These are phyloP conservation scores for Hetaerina americana DNA, from an alignment of 1,140 invertebrate genomes.

Conservation along the genomic window DNA sequence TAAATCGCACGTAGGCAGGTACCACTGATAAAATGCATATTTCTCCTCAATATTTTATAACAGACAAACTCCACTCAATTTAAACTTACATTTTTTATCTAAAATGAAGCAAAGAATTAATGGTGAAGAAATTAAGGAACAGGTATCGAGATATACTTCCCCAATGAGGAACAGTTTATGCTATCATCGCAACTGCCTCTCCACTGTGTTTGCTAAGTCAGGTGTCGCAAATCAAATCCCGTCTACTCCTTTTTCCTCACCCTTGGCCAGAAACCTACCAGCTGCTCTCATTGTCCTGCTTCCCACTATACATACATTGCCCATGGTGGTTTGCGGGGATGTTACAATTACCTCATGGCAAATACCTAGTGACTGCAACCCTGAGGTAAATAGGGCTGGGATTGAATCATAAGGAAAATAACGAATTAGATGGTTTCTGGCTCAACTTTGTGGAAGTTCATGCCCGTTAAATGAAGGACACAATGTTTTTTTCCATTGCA, in stretches of 20 bases:
- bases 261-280: not conserved
- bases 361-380: not conserved
- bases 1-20: too few relatives aligned
- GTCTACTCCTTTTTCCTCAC: not conserved
- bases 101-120: not conserved
- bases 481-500: too few relatives aligned
- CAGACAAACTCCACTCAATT: not conserved
- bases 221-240: not conserved
- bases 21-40: too few relatives aligned
- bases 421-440: too few relatives aligned
- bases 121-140: not conserved
- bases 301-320: not conserved
- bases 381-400: not conserved
- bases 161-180: not conserved
- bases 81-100: not conserved
- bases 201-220: not conserved
- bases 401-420: too few relatives aligned
- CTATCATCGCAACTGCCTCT: not conserved
- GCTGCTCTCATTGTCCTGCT: not conserved
- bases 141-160: not conserved
- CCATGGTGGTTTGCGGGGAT: not conserved
- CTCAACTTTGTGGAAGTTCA: too few relatives aligned
- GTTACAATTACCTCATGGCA: not conserved
- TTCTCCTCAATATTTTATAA: not conserved
- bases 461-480: too few relatives aligned